Evolutionary conservation across 2,113 vertebrate genomes (phyloP).

Genomic region (Climacteris rufus): DNA sequence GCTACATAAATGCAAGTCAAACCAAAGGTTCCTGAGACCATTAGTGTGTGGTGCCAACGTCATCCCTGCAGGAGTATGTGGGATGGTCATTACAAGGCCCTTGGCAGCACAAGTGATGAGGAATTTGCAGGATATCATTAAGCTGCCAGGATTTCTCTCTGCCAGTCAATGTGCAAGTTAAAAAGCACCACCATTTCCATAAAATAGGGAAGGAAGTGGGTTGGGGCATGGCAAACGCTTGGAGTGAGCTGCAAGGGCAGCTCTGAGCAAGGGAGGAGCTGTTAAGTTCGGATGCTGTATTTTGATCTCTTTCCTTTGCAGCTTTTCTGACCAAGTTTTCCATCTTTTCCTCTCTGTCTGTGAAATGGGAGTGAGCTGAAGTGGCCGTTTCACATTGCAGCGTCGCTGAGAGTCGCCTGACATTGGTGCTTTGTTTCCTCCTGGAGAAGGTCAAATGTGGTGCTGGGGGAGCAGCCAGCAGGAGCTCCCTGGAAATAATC

Average conservation of each 20-base stretch:
- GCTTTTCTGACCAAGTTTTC: neutral
- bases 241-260: neutral
- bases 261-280: neutral
- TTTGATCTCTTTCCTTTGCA: neutral
- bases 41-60: neutral
- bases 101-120: neutral
- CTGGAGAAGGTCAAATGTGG: neutral
- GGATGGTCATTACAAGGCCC: neutral
- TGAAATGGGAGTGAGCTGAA: conserved; percentile 2
- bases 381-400: neutral
- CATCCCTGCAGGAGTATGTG: neutral
- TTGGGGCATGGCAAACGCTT: neutral
- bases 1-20: neutral
- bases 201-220: neutral
- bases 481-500: conserved; percentile 8
- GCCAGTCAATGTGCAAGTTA: neutral
- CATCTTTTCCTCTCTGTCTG: neutral
- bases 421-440: conserved; percentile 9
- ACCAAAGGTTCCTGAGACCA: neutral
- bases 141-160: neutral
- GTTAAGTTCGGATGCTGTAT: neutral
- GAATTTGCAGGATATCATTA: conserved; percentile 27
- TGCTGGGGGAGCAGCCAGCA: neutral
- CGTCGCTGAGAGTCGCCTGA: neutral
- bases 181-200: neutral